phyloP scores from a whole-genome alignment of 53 echinoderm and acorn worm genomes.

The Arbacia lixula region DNA sequence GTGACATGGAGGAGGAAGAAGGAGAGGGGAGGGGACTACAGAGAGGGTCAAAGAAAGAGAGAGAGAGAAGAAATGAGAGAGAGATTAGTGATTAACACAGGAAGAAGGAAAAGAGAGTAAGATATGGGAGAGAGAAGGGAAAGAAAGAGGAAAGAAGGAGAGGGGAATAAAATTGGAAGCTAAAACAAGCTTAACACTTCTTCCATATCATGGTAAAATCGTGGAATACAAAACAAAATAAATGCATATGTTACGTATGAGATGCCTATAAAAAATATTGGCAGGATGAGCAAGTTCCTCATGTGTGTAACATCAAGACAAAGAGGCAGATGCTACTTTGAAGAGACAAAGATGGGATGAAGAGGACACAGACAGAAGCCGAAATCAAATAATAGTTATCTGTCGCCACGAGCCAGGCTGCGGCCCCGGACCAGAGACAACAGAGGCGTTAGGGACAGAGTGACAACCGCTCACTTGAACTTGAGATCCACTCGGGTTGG shows the following conservation, averaged over 20 bases:
- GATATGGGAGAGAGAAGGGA: too few relatives aligned
- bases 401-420: slow-evolving; percentile 26
- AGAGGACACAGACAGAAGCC: slow-evolving; percentile 28
- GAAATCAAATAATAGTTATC: slow-evolving; percentile 38
- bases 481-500: slow-evolving; percentile 19
- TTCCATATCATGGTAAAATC: too few relatives aligned
- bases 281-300: too few relatives aligned
- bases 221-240: too few relatives aligned
- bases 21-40: background rate
- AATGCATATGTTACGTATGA: too few relatives aligned
- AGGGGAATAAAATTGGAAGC: background rate
- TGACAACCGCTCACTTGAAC: slow-evolving; percentile 29
- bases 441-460: slow-evolving; percentile 24
- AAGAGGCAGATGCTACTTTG: slow-evolving; percentile 12
- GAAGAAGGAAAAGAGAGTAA: too few relatives aligned
- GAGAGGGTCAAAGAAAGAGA: background rate
- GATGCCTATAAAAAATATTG: too few relatives aligned
- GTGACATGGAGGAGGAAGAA: background rate
- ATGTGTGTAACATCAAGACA: too few relatives aligned
- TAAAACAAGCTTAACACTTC: too few relatives aligned
- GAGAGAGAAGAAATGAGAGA: too few relatives aligned
- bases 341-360: slow-evolving; percentile 18
- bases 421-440: slow-evolving; percentile 11
- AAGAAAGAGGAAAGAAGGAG: background rate
- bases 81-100: too few relatives aligned